Conservation (phyloP, 2,888 invertebrate species). For the Chymomyza caudatula region DNA sequence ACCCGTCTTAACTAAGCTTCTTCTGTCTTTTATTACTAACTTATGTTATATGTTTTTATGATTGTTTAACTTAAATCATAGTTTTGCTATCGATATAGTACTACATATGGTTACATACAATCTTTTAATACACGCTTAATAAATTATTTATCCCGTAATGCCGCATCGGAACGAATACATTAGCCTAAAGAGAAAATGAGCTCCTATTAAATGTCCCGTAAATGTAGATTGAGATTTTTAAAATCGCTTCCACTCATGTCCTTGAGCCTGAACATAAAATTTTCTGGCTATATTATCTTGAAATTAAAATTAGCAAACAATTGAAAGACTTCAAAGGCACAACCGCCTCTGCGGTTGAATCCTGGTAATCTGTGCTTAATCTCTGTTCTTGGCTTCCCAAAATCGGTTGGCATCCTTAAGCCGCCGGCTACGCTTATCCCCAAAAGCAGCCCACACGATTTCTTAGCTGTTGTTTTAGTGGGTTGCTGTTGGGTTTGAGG, state of each 20-base stretch:
- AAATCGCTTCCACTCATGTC: not conserved
- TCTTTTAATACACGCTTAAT: too few species aligned
- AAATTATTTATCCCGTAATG: too few species aligned
- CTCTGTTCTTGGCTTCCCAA: slow-evolving; percentile 3
- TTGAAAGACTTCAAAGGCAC: slow-evolving; percentile 12
- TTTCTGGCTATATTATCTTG: slow-evolving; percentile 4
- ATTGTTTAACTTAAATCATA: too few species aligned
- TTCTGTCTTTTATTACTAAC: too few species aligned
- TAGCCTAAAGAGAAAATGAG: too few species aligned
- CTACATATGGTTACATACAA: too few species aligned
- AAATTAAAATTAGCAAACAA: slow-evolving; percentile 14
- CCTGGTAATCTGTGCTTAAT: slow-evolving; percentile 12
- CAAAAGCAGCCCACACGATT: not conserved
- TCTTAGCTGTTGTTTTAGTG: not conserved
- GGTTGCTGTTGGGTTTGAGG: not conserved
- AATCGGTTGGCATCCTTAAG: not conserved
- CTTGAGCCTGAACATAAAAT: not conserved
- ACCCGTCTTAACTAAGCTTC: too few species aligned
- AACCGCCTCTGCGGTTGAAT: slow-evolving; percentile 5
- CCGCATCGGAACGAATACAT: too few species aligned
- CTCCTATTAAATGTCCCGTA: too few species aligned
- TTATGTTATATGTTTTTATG: too few species aligned
- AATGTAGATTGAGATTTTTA: too few species aligned
- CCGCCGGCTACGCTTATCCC: not conserved
- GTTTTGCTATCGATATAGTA: too few species aligned